Conservation (phyloP, 2,888 invertebrate species). For the Phanerotoma sp. region DNA sequence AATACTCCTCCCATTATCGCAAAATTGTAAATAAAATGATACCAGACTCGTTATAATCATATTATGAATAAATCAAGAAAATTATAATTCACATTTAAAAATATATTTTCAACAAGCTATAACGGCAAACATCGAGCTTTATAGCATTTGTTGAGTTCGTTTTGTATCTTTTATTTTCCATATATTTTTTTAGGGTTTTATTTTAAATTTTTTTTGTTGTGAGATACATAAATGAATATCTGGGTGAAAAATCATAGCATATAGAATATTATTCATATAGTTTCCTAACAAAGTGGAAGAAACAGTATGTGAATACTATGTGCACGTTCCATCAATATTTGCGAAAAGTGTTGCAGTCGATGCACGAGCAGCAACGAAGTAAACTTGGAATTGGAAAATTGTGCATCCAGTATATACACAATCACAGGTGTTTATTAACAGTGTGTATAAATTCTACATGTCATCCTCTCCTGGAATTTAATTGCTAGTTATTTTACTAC, state of each 20-base stretch:
- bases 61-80: too few relatives aligned
- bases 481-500: slow-evolving; percentile 3
- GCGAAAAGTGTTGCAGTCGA: slow-evolving; percentile 43
- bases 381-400: slow-evolving; percentile 18
- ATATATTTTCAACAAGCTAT: too few relatives aligned
- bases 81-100: too few relatives aligned
- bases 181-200: too few relatives aligned
- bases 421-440: slow-evolving; percentile 6
- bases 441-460: background rate
- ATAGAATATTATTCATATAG: slow-evolving; percentile 13
- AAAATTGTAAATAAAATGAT: too few relatives aligned
- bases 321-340: slow-evolving; percentile 55
- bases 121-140: background rate
- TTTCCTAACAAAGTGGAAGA: background rate
- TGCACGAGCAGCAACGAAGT: slow-evolving; percentile 23
- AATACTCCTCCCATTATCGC: too few relatives aligned
- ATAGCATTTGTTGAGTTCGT: background rate
- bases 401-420: slow-evolving; percentile 13
- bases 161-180: background rate
- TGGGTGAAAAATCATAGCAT: slow-evolving; percentile 13
- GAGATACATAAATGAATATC: background rate
- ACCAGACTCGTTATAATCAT: too few relatives aligned
- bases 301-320: slow-evolving; percentile 29
- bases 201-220: background rate
- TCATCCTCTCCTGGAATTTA: slow-evolving; percentile 7